These are phyloP conservation scores for Cyprinodon diabolis DNA, from an alignment of 2,797 vertebrate genomes.

Conservation along the genomic window DNA sequence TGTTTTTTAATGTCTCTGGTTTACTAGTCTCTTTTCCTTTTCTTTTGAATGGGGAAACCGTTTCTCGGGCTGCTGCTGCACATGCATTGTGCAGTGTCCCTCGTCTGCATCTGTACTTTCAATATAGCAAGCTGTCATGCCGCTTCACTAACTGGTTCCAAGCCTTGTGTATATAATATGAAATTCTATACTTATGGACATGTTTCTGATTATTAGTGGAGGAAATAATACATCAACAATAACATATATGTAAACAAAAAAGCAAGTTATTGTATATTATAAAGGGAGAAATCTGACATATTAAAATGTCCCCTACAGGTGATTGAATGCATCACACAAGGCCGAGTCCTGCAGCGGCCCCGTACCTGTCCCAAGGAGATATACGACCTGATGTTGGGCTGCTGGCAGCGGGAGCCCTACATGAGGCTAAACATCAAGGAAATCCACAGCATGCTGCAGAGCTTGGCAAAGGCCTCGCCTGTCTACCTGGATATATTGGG, in stretches of 20 bases:
- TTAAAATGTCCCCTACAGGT: constrained; percentile 79
- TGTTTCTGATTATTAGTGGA: too few species aligned
- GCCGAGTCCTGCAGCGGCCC: constrained; percentile 95
- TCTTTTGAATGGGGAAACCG: too few species aligned
- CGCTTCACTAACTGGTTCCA: too few species aligned
- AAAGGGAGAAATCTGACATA: constrained; percentile 3
- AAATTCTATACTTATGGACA: too few species aligned
- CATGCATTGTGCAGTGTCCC: too few species aligned
- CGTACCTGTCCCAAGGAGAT: constrained; percentile 97
- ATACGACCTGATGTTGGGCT: constrained; percentile 98
- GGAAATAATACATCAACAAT: too few species aligned
- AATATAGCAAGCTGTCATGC: too few species aligned
- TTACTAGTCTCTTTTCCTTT: too few species aligned
- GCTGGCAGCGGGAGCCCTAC: constrained; percentile 98
- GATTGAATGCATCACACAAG: constrained; percentile 99
- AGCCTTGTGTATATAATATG: too few species aligned
- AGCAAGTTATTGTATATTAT: neutral
- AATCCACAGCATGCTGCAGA: constrained; percentile 95
- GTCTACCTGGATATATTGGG: constrained; percentile 99
- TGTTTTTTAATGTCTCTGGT: too few species aligned
- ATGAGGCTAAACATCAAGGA: constrained; percentile 99
- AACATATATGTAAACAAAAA: neutral
- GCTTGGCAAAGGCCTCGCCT: constrained; percentile 97
- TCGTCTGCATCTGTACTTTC: too few species aligned
- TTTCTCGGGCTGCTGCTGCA: too few species aligned